Evolutionary conservation across 1,140 invertebrate genomes (phyloP), one percentile per base, ranked within the genome.

Genomic region (Aphis craccivora): DNA sequence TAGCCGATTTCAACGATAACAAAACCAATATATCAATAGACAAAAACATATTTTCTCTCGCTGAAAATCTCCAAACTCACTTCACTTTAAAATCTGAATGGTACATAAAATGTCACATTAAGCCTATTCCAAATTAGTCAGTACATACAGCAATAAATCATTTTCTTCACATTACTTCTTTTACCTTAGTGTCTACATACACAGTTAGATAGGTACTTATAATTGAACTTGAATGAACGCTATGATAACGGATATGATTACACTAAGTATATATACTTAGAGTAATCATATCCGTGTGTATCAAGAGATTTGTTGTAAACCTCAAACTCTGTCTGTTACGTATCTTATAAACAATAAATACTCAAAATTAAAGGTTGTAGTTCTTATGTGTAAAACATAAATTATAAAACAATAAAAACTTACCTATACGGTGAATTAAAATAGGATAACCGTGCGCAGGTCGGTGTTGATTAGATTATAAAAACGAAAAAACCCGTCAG

Each of bases 181-280:
- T 67, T 67, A 30, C 60, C 48, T 35, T 20, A 51, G 48, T 89
- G 23, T 67, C 60, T 35, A 35, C 30, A 14, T 89, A 53, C 35
- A 48, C 30, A 22, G 43, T 89, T 48, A 89, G 25, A 89, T 89
- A 89, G 25, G 53, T 89, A 89, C 18, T 35, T 45, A 89, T n/a
- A 48, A 30, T 14, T 89, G 3, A 67, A 60, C 11, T 60, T 25
- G 55, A 20, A 60, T 25, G 22, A 60, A 60, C 7, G 22, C 55
- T 25, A 22, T n/a, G n/a, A n/a, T n/a, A n/a, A n/a, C n/a, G n/a
- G n/a, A n/a, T n/a, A n/a, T n/a, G n/a, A n/a, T n/a, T n/a, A n/a
- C n/a, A n/a, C n/a, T n/a, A n/a, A n/a, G n/a, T n/a, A n/a, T n/a
- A n/a, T n/a, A n/a, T 25, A 60, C 55, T 60, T 60, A 8, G 55